These are phyloP conservation scores for Octodonta nipae DNA, from an alignment of 2,888 invertebrate genomes.

Conservation along the genomic window DNA sequence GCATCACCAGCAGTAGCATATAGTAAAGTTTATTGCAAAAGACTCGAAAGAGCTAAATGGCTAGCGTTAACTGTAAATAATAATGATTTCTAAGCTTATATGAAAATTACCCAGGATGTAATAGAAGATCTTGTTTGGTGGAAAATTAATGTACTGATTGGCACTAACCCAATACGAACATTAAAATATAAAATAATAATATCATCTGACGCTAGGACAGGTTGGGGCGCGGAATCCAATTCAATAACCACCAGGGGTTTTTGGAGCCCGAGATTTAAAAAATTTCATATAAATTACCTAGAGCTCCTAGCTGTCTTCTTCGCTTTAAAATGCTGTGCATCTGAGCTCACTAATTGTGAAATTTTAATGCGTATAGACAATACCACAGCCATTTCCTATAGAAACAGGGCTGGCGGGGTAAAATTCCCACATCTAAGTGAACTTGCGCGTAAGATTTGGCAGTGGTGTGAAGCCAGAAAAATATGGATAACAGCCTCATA, in stretches of 20 bases:
- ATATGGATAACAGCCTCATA: no score
- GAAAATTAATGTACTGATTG: constrained; percentile 2
- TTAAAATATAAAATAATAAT: no score
- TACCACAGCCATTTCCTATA: no score
- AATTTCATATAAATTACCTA: constrained; percentile 12
- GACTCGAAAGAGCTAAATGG: constrained; percentile 11
- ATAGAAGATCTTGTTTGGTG: constrained; percentile 6
- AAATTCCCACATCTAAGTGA: no score
- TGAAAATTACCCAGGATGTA: constrained; percentile 3
- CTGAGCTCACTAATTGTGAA: no score
- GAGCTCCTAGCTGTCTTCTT: constrained; percentile 10
- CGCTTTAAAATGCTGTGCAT: no score
- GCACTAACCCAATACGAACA: no score
- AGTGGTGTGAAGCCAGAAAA: no score
- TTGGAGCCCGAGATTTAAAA: constrained; percentile 11
- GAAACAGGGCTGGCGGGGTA: no score
- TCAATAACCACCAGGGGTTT: constrained; percentile 11
- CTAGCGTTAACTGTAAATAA: constrained; percentile 8
- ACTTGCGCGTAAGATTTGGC: no score
- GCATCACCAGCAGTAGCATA: constrained; percentile 23
- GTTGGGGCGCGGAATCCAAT: constrained; percentile 16
- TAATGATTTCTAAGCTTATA: constrained; percentile 4
- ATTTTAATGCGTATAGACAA: no score
- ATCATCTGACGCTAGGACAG: constrained; percentile 11
- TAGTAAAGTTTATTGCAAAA: constrained; percentile 22